Base-by-base conservation (phyloP, 2,888 invertebrate genomes). In the Saturnia pavonia region DNA sequence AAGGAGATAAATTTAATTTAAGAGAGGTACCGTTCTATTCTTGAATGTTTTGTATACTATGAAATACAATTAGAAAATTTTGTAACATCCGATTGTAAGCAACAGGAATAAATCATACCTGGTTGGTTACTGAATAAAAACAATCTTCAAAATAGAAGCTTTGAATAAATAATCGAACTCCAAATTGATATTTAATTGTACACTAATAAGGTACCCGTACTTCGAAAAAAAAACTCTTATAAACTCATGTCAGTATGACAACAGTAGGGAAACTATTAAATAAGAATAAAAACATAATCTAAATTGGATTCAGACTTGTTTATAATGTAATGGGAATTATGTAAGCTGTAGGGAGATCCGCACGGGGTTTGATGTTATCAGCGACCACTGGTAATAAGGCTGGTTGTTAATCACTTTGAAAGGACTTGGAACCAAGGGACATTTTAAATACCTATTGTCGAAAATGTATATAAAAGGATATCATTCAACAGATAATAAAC, bases 381-480 rank as follows among this genome's bases (percentile, higher is more conserved):
- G 80, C 75, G 76, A 81, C 86, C 84, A 85, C 87, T 86, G 85
- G 88, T 91, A 90, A 90, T 88, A 89, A 90, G 88, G 87, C 79
- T 87, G 86, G 84, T 85, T 90, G 88, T 88, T 88, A 88, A 83
- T 87, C 81, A 84, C 78, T 85, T 88, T 87, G 87, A 89, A 89
- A 25, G 27, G 27, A 60, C 7, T 27, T 14, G 19, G 57, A 60
- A 60, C 83, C 83, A 82, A 81, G 82, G 82, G 81, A 84, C 83
- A 83, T 81, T 84, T 82, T 84, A 82, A 82, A 84, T 82, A 83
- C 81, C 78, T 81, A 80, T 82, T 82, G 84, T 80, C 73, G 68
- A 83, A 83, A 76, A 72, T 76, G 76, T 79, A 80, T 54, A 43
- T 67, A 70, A 27, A 60, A 57, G 68, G 72, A 70, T 72, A 80